Conservation (phyloP, 2,113 vertebrate species). For the Gasterosteus nipponicus region DNA sequence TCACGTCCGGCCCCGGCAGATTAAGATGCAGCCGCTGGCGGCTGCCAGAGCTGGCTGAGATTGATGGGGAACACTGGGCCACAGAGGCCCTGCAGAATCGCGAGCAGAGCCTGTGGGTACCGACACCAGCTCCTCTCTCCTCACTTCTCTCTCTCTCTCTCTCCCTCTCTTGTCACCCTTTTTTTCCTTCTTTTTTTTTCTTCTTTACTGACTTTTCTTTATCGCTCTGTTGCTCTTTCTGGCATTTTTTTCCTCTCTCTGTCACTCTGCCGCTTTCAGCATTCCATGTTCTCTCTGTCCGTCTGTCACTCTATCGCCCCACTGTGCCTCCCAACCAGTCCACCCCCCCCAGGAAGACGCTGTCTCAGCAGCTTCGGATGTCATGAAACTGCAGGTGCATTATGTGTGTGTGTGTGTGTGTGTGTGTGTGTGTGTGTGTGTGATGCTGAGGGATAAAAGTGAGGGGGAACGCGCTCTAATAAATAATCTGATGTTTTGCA, state of each 20-base stretch:
- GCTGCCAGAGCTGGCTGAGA: constrained; percentile 71
- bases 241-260: constrained; percentile 36
- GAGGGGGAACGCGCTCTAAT: constrained; percentile 48
- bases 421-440: constrained; percentile 12
- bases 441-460: constrained; percentile 3
- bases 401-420: constrained; percentile 20
- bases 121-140: not conserved
- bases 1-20: constrained; percentile 76
- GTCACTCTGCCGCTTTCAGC: constrained; percentile 58
- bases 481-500: constrained; percentile 62
- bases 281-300: constrained; percentile 50
- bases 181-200: constrained; percentile 19
- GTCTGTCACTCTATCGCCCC: constrained; percentile 57
- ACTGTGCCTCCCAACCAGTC: constrained; percentile 38
- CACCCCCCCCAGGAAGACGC: constrained; percentile 47
- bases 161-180: constrained; percentile 53
- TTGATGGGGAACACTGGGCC: constrained; percentile 76
- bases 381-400: constrained; percentile 68
- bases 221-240: constrained; percentile 56
- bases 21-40: constrained; percentile 76
- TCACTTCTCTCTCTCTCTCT: not conserved
- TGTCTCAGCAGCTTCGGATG: constrained; percentile 75
- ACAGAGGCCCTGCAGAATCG: constrained; percentile 71
- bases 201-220: constrained; percentile 43
- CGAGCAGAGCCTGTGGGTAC: constrained; percentile 60